phyloP scores from a whole-genome alignment of 2,113 vertebrate genomes.

The Toxotes jaculatrix region DNA sequence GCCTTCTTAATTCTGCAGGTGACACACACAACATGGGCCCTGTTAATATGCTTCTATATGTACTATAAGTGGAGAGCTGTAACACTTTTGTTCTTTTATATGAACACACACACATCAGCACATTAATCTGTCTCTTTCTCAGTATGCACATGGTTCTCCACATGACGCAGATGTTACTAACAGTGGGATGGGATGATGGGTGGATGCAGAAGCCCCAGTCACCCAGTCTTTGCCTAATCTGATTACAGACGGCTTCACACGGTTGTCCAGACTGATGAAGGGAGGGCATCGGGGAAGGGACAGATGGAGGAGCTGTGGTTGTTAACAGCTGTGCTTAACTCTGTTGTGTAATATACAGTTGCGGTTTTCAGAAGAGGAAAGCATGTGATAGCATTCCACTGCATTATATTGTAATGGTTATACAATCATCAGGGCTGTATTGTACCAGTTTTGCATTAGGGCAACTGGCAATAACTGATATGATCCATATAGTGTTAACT shows the following conservation, averaged over 20 bases:
- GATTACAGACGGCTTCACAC: conserved; percentile 74
- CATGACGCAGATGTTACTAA: conserved; percentile 72
- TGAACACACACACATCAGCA: conserved; percentile 8
- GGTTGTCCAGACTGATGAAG: conserved; percentile 49
- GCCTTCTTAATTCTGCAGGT: conserved; percentile 1
- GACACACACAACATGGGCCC: conserved; percentile 22
- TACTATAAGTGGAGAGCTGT: conserved; percentile 34
- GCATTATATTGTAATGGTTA: not conserved
- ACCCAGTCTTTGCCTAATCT: conserved; percentile 76
- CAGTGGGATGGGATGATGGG: conserved; percentile 60
- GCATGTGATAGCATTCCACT: conserved; percentile 11
- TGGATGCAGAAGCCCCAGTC: conserved; percentile 65
- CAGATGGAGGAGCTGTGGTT: conserved; percentile 64
- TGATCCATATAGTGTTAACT: not conserved
- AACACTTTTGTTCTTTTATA: not conserved
- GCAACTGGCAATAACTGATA: not conserved
- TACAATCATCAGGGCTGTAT: not conserved
- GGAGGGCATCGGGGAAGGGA: conserved; percentile 49
- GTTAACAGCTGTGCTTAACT: conserved; percentile 72
- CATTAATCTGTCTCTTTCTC: conserved; percentile 61
- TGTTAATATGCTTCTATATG: conserved; percentile 19
- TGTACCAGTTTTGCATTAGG: not conserved
- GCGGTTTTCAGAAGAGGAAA: conserved; percentile 36
- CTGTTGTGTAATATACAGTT: conserved; percentile 70
- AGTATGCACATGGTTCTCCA: conserved; percentile 68